These are phyloP conservation scores for Dendroctonus valens DNA, from an alignment of 1,140 invertebrate genomes.

Conservation along the genomic window DNA sequence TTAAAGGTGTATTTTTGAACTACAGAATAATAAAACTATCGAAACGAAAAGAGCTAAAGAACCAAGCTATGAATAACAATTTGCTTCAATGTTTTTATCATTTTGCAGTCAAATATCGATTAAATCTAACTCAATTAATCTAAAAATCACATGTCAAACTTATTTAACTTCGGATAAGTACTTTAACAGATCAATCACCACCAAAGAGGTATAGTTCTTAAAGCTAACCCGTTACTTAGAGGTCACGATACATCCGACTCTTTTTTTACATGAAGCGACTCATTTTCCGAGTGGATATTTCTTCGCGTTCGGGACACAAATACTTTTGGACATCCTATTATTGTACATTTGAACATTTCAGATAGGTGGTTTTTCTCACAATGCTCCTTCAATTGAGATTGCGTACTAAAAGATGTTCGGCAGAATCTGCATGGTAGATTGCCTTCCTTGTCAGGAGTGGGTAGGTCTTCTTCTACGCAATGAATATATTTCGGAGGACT, in stretches of 20 bases:
- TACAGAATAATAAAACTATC: no score
- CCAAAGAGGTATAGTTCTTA: conserved; percentile 47
- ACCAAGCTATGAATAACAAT: no score
- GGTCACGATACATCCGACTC: conserved; percentile 48
- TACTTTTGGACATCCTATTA: conserved; percentile 77
- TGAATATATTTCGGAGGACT: conserved; percentile 47
- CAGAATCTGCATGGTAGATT: conserved; percentile 66
- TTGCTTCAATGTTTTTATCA: background rate
- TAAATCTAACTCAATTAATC: conserved; percentile 37
- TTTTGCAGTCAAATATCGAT: conserved; percentile 5
- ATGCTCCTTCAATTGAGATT: conserved; percentile 64
- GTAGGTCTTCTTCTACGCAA: conserved; percentile 58
- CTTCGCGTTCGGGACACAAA: conserved; percentile 74
- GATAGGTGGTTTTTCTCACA: conserved; percentile 65
- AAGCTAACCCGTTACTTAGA: conserved; percentile 40
- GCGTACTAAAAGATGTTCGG: conserved; percentile 60
- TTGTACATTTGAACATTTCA: conserved; percentile 77
- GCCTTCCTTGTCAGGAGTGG: conserved; percentile 60
- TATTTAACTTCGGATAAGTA: conserved; percentile 37
- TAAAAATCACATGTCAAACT: conserved; percentile 44
- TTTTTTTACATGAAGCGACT: conserved; percentile 50
- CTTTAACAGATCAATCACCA: conserved; percentile 44
- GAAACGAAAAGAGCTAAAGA: no score
- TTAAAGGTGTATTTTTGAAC: conserved; percentile 38
- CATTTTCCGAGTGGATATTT: conserved; percentile 67